Base-by-base conservation (phyloP, 2,797 vertebrate species). In the Pangasius krempfi region DNA sequence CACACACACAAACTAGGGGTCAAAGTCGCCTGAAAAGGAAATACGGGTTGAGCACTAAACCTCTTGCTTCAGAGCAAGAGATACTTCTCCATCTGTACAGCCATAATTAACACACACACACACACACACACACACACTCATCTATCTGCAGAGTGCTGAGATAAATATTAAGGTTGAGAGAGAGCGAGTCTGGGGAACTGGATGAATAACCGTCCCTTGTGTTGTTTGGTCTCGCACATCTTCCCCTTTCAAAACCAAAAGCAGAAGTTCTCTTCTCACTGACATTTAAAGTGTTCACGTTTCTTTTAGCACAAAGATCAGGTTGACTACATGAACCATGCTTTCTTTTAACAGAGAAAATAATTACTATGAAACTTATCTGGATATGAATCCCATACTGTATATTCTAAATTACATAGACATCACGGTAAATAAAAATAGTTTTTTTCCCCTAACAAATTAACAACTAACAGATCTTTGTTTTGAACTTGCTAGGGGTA, bases 11-110 rank as follows among this genome's bases (percentile, higher is more conserved):
- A 89, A 91, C 93, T 93, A 91, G 92, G 83, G 92, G 94, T 94
- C 93, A 93, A 89, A 92, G 92, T 88, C 90, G 92, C 90, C 93
- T 92, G 89, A 93, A 94, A 94, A 94, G 94, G 94, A 95, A 95
- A 95, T 92, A 91, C 88, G 91, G 90, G 81, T 92, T 76, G 84
- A 88, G 85, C 33, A 12, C 27, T 78, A 86, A 80, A 75, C 58
- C 91, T 86, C 86, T 78, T 86, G 33, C 91, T 86, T 86, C 20
- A 0, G 52, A 93, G 90, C 91, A 40, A 58, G 56, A 91, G 90
- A 64, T 88, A 25, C 89, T 84, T 50, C 75, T 86, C 33, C 84
- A 92, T 93, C 93, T 91, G 9, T 3, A 90, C 92, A 92, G 90
- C 88, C 91, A 87, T 88, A 89, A 90, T 87, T 79, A 89, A 90